Evolutionary conservation across 2,113 vertebrate species (phyloP), one percentile per base, ranked within the genome.

Genomic region (Pelmatolapia mariae): DNA sequence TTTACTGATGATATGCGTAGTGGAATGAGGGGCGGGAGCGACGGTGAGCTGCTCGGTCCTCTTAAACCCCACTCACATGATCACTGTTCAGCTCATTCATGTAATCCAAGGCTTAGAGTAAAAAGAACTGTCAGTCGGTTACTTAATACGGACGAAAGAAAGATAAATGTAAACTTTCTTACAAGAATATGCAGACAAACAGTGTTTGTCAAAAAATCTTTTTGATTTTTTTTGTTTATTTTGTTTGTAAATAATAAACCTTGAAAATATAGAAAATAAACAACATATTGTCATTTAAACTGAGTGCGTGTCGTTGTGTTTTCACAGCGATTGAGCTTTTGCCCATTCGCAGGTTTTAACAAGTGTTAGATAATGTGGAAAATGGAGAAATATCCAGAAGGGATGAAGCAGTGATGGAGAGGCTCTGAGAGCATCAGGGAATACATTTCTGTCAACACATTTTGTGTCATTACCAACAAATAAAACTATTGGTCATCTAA

Each of bases 171-270:
- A 95, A 95, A 96, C 95, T 96, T 97, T 97, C 96, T 96, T 97
- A 96, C 95, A 96, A 96, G 94, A 96, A 96, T 97, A 97, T 97
- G 96, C 96, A 97, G 96, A 96, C 96, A 96, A 97, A 96, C 95
- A 92, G 94, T 96, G 96, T 97, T 97, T 97, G 96, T 97, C 96
- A 96, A 96, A 96, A 93, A 91, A 91, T 87, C 66, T 94, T 95
- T 96, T 95, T 91, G 84, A 92, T 96, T 96, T 94, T 91, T 91
- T 59, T 19, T 63, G 86, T 95, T 96, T 94, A 91, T 92, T 96
- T 97, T 95, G 92, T 96, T 97, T 97, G 96, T 97, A 97, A 96
- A 97, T 97, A 97, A 96, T 96, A 96, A 97, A 97, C 95, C 96
- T 97, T 97, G 96, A 96, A 96, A 96, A 96, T 95, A 96, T 96